Evolutionary conservation across 2,888 invertebrate genomes (phyloP).

Genomic region (Drosophila merina): DNA sequence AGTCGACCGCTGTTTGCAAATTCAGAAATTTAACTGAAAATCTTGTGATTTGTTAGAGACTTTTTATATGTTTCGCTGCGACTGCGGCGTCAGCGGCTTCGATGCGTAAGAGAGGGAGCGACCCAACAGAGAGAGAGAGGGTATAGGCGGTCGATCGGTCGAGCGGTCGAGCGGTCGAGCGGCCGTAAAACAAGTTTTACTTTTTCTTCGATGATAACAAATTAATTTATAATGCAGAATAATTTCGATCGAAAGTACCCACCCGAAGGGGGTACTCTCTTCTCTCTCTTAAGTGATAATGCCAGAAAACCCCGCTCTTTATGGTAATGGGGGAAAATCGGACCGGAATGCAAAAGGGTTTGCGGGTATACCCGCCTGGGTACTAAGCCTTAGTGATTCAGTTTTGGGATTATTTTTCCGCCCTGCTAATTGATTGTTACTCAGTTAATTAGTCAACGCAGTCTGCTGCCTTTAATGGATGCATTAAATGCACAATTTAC

Average conservation of each 20-base stretch:
- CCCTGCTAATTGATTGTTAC: constrained; percentile 25
- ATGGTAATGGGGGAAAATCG: constrained; percentile 5
- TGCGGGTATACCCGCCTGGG: background rate
- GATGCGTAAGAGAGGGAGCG: constrained; percentile 44
- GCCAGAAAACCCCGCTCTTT: constrained; percentile 1
- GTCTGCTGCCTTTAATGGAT: background rate
- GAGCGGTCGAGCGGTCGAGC: constrained; percentile 8
- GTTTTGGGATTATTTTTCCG: constrained; percentile 5
- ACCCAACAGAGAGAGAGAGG: constrained; percentile 8
- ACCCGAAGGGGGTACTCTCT: constrained; percentile 4
- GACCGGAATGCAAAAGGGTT: background rate
- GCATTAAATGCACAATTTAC: constrained; percentile 10
- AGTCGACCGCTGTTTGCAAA: constrained; percentile 74
- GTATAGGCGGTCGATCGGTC: background rate
- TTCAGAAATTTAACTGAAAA: constrained; percentile 81
- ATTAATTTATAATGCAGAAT: constrained; percentile 70
- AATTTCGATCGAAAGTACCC: constrained; percentile 16
- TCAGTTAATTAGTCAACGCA: constrained; percentile 16
- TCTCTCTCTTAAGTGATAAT: background rate
- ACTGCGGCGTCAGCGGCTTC: constrained; percentile 51
- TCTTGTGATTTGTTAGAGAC: constrained; percentile 78
- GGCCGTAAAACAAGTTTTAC: constrained; percentile 44
- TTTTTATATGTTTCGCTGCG: constrained; percentile 77
- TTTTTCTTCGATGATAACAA: constrained; percentile 65
- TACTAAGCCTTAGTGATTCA: constrained; percentile 17